Evolutionary conservation across 2,888 invertebrate genomes (phyloP).

Genomic region (Stegana nigrithorax): DNA sequence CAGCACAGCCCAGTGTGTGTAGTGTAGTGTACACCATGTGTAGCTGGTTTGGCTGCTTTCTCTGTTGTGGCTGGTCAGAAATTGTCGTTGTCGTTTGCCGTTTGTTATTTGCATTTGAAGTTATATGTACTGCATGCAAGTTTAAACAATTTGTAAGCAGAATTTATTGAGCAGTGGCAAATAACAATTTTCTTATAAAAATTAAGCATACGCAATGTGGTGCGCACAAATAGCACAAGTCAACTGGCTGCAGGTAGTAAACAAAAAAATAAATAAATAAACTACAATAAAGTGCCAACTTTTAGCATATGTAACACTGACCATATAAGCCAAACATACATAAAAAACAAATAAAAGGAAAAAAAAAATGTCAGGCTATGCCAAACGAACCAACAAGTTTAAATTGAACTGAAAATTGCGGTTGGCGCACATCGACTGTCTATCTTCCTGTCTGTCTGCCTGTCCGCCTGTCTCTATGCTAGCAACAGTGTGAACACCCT

Average conservation of each 20-base stretch:
- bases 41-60: background rate
- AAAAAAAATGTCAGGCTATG: background rate
- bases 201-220: background rate
- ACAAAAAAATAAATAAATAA: background rate
- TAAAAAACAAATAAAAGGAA: background rate
- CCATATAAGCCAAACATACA: too few species aligned
- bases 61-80: background rate
- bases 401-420: constrained; percentile 55
- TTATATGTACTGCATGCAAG: too few species aligned
- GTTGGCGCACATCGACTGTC: constrained; percentile 29
- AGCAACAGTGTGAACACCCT: too few species aligned
- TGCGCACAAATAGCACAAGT: too few species aligned
- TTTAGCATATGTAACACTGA: too few species aligned
- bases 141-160: too few species aligned
- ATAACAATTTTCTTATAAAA: background rate
- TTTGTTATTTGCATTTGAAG: too few species aligned
- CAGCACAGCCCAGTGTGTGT: too few species aligned
- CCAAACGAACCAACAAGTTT: constrained; percentile 44
- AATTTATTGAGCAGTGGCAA: too few species aligned
- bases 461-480: constrained; percentile 24
- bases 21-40: too few species aligned
- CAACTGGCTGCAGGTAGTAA: background rate
- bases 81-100: background rate
- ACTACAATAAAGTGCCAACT: background rate
- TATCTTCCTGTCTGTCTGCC: background rate